These are phyloP conservation scores for Hemiscyllium ocellatum DNA, from an alignment of 2,113 vertebrate species.

Conservation along the genomic window DNA sequence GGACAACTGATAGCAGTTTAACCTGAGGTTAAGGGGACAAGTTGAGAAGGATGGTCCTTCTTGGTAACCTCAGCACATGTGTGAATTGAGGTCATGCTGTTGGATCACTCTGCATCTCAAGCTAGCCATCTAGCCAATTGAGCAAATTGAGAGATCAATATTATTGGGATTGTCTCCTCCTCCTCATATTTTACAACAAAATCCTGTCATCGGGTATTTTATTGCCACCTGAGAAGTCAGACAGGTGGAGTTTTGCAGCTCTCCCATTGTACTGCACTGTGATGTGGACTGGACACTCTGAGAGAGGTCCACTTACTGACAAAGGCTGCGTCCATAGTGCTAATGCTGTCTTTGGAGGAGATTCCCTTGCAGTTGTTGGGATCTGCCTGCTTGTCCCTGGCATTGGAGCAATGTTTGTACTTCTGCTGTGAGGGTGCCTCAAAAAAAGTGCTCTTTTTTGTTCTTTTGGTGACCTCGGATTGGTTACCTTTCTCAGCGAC, in stretches of 20 bases:
- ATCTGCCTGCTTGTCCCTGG: not conserved
- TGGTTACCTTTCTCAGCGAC: not conserved
- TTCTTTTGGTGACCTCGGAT: not conserved
- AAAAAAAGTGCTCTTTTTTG: not conserved
- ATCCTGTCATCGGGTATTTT: not conserved
- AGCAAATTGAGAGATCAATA: too few species aligned
- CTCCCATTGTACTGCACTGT: too few species aligned
- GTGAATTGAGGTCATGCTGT: too few species aligned
- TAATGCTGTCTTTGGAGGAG: not conserved
- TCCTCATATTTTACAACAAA: not conserved
- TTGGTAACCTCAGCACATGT: too few species aligned
- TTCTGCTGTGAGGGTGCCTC: not conserved
- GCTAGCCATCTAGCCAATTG: too few species aligned
- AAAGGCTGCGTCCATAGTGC: not conserved
- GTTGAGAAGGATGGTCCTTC: too few species aligned
- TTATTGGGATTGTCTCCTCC: too few species aligned
- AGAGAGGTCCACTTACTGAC: not conserved
- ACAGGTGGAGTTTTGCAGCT: too few species aligned
- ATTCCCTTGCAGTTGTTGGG: not conserved
- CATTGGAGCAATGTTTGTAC: not conserved
- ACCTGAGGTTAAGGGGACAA: too few species aligned
- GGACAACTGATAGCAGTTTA: too few species aligned
- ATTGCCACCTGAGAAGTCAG: not conserved
- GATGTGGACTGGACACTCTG: too few species aligned
- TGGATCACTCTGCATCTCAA: too few species aligned